A percentile compares a stretch with the other conserved stretches of the same genome.
Conservation (phyloP, 2,888 invertebrate genomes). For the Aphidius colemani region DNA sequence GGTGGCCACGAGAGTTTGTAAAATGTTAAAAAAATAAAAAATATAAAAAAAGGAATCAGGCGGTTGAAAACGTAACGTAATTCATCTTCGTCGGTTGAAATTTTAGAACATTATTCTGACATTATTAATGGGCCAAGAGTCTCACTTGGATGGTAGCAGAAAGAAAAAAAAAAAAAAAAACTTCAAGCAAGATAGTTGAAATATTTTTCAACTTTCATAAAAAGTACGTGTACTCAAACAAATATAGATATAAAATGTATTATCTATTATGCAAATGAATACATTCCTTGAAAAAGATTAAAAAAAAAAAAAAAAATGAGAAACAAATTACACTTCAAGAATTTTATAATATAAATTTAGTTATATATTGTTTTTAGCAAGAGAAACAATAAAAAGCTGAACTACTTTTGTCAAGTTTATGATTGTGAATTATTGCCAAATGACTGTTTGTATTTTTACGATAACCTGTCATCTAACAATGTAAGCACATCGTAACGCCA, state of each 20-base stretch:
- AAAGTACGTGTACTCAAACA: too few species aligned
- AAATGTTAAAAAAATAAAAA: neutral
- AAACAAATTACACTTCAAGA: too few species aligned
- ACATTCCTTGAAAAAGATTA: too few species aligned
- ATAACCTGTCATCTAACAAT: slow-evolving; percentile 36
- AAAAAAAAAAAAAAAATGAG: too few species aligned
- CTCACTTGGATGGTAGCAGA: slow-evolving; percentile 24
- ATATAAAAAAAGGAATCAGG: slow-evolving; percentile 8
- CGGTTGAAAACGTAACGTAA: slow-evolving; percentile 17
- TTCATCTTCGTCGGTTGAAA: slow-evolving; percentile 29
- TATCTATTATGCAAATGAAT: too few species aligned
- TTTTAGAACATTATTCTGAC: slow-evolving; percentile 29
- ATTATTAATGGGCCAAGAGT: slow-evolving; percentile 29
- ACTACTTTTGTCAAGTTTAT: too few species aligned
- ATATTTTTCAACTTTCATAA: too few species aligned
- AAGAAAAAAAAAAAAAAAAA: slow-evolving; percentile 28
- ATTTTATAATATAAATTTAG: too few species aligned
- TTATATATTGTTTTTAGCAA: too few species aligned
- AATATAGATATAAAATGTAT: too few species aligned
- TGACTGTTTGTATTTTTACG: slow-evolving; percentile 40
- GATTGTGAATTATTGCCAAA: slow-evolving; percentile 14
- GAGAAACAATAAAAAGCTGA: too few species aligned
- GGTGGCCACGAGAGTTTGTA: neutral
- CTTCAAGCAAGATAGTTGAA: too few species aligned
- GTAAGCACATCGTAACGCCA: slow-evolving; percentile 32